These are phyloP conservation scores for Lepidochitona cinerea DNA, from an alignment of 2,888 invertebrate genomes.

Conservation along the genomic window DNA sequence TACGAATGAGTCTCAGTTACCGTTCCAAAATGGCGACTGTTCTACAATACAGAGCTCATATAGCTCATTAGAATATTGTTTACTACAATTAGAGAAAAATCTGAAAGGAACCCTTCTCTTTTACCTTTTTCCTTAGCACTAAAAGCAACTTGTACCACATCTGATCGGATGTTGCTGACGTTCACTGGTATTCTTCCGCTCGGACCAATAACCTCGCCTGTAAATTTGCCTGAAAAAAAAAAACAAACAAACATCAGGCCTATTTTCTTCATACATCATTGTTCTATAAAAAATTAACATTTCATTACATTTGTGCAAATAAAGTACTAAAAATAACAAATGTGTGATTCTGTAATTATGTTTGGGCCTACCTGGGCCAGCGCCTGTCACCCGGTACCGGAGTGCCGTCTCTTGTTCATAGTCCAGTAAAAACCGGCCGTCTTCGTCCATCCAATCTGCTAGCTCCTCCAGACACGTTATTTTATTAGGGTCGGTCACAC, in stretches of 20 bases:
- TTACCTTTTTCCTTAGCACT: constrained; percentile 64
- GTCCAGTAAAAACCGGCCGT: constrained; percentile 71
- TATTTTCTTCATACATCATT: background rate
- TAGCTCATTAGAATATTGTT: too few relatives aligned
- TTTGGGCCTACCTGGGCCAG: constrained; percentile 79
- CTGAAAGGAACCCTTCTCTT: background rate
- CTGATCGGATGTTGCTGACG: constrained; percentile 65
- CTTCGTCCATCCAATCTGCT: constrained; percentile 83
- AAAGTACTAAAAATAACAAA: too few relatives aligned
- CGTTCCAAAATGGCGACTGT: too few relatives aligned
- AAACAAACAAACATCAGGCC: too few relatives aligned
- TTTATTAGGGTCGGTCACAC: constrained; percentile 81
- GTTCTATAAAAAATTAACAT: background rate
- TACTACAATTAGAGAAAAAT: too few relatives aligned
- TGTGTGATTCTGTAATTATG: too few relatives aligned
- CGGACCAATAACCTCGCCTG: constrained; percentile 74
- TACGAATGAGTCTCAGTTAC: too few relatives aligned
- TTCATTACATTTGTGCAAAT: too few relatives aligned
- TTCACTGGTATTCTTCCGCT: constrained; percentile 73
- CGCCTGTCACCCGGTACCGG: constrained; percentile 88
- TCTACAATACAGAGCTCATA: too few relatives aligned
- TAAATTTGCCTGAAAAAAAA: constrained; percentile 76
- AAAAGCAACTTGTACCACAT: constrained; percentile 74
- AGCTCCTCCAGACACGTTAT: constrained; percentile 87
- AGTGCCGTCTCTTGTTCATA: constrained; percentile 74